These are phyloP conservation scores for Euspilapteryx auroguttella DNA, from an alignment of 2,888 invertebrate species.

Conservation along the genomic window DNA sequence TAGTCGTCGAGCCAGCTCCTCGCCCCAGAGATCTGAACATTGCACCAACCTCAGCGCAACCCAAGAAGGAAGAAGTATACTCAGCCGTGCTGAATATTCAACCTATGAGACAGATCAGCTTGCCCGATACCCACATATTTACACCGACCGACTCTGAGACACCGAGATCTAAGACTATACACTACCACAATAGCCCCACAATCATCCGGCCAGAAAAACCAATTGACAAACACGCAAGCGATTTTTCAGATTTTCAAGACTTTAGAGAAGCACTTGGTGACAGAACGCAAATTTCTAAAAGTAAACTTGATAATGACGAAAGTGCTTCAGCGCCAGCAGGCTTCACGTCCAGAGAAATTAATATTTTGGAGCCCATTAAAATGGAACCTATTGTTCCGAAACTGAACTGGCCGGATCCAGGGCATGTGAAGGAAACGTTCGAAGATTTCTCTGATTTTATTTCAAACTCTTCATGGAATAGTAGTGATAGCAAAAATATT, in stretches of 20 bases:
- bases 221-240: conserved; percentile 16
- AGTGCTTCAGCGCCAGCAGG: too few species aligned
- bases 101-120: conserved; percentile 43
- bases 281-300: conserved; percentile 13
- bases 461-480: conserved; percentile 19
- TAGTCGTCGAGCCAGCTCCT: too few species aligned
- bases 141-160: conserved; percentile 55
- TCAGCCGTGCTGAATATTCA: conserved; percentile 39
- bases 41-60: conserved; percentile 10
- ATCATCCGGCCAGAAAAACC: background rate
- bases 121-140: conserved; percentile 55
- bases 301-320: conserved; percentile 8
- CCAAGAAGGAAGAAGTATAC: conserved; percentile 33
- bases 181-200: conserved; percentile 23
- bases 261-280: conserved; percentile 25
- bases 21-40: too few species aligned
- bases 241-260: conserved; percentile 49
- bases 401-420: conserved; percentile 55
- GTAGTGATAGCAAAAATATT: conserved; percentile 13
- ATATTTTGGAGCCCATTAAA: conserved; percentile 41
- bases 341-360: background rate
- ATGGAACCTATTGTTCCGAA: conserved; percentile 37
- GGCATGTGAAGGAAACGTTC: conserved; percentile 45
- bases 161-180: conserved; percentile 52
- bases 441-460: conserved; percentile 46